phyloP scores from a whole-genome alignment of 2,797 vertebrate genomes.

The Synaphobranchus kaupii region DNA sequence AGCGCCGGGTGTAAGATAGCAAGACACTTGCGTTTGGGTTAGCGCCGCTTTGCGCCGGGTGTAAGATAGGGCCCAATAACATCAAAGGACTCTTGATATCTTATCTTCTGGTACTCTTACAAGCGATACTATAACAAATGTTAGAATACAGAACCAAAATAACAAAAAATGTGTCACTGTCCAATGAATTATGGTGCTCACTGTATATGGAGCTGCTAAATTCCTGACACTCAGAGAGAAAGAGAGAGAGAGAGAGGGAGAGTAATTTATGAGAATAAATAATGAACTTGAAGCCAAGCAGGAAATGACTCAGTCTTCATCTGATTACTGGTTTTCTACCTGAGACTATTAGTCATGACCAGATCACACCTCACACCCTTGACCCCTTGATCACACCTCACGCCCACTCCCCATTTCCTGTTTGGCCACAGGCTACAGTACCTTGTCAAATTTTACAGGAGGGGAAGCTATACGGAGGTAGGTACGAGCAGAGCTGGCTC shows the following conservation, averaged over 20 bases:
- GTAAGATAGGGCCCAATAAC: too few relatives aligned
- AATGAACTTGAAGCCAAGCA: not conserved
- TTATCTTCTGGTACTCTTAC: too few relatives aligned
- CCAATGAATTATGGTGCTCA: too few relatives aligned
- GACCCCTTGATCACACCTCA: too few relatives aligned
- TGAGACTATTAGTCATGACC: slow-evolving; percentile 29
- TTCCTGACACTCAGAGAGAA: too few relatives aligned
- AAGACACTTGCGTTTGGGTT: too few relatives aligned
- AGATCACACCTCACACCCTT: slow-evolving; percentile 26
- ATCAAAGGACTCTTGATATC: too few relatives aligned
- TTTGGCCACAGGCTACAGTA: slow-evolving; percentile 33
- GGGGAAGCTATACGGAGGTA: slow-evolving; percentile 32
- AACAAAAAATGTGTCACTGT: too few relatives aligned
- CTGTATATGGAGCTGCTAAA: slow-evolving; percentile 21
- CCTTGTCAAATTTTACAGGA: slow-evolving; percentile 36
- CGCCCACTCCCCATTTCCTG: slow-evolving; percentile 44
- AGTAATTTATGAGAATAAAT: not conserved
- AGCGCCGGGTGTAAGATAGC: too few relatives aligned
- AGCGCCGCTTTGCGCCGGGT: too few relatives aligned
- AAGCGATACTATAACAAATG: too few relatives aligned
- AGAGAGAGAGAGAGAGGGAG: not conserved
- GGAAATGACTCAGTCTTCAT: slow-evolving; percentile 27
- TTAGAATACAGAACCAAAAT: too few relatives aligned
- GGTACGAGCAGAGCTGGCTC: slow-evolving; percentile 44
- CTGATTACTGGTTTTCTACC: slow-evolving; percentile 11